These are phyloP conservation scores for Dynastes grantii DNA, from an alignment of 2,888 invertebrate species.

Conservation along the genomic window DNA sequence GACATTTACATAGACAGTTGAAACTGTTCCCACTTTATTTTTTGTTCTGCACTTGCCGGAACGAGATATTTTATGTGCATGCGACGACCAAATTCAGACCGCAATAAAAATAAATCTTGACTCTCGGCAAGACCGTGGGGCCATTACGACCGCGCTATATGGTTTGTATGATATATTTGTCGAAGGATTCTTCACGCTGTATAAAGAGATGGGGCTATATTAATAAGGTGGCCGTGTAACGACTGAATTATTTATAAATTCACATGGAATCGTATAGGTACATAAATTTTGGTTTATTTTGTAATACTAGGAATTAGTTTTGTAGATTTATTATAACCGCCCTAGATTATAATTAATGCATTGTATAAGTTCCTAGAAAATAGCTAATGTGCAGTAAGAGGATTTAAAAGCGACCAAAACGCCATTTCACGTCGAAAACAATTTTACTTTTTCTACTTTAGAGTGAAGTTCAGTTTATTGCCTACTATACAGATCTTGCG, in stretches of 20 bases:
- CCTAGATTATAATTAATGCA: too few relatives aligned
- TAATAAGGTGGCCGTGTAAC: slow-evolving; percentile 16
- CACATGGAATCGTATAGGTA: not conserved
- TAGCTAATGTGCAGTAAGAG: too few relatives aligned
- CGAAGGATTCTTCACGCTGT: slow-evolving; percentile 40
- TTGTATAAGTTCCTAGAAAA: too few relatives aligned
- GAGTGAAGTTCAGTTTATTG: too few relatives aligned
- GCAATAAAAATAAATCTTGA: slow-evolving; percentile 48
- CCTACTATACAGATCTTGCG: too few relatives aligned
- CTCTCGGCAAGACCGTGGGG: slow-evolving; percentile 32
- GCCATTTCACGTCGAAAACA: too few relatives aligned
- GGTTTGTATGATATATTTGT: slow-evolving; percentile 44
- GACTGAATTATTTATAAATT: slow-evolving; percentile 45
- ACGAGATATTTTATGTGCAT: slow-evolving; percentile 49
- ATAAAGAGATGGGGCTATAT: slow-evolving; percentile 35
- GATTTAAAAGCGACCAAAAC: too few relatives aligned
- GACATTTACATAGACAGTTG: slow-evolving; percentile 56
- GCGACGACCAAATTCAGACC: slow-evolving; percentile 44
- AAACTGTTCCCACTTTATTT: slow-evolving; percentile 55
- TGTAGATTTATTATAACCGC: too few relatives aligned
- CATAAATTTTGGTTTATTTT: not conserved
- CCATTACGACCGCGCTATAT: slow-evolving; percentile 43
- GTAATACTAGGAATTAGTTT: too few relatives aligned
- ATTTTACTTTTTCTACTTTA: too few relatives aligned
- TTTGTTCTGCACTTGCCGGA: slow-evolving; percentile 43